Conservation (phyloP, 92 coral and sea anemone genomes). For the Parazoanthus darwini region DNA sequence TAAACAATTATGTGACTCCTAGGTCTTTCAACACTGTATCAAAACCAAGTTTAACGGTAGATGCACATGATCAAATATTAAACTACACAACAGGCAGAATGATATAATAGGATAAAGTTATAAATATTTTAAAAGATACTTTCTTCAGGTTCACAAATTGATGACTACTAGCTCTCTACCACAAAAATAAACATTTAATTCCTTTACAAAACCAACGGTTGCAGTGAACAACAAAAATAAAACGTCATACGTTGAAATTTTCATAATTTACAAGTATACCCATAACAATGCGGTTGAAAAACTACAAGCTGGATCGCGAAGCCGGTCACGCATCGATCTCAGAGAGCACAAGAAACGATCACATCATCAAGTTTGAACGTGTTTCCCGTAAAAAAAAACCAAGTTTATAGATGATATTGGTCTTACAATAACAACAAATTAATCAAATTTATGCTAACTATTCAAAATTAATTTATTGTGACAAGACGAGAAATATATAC, state of each 20-base stretch:
- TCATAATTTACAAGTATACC: background rate
- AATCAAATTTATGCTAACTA: background rate
- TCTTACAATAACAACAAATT: background rate
- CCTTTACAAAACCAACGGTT: background rate
- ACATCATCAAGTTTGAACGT: background rate
- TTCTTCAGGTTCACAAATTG: background rate
- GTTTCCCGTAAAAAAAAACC: background rate
- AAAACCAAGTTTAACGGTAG: background rate
- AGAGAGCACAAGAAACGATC: background rate
- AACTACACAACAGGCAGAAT: background rate
- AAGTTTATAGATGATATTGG: conserved; percentile 13
- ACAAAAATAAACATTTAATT: background rate
- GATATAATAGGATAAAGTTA: background rate
- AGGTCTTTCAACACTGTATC: background rate
- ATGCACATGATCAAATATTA: background rate
- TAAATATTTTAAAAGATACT: too few species aligned
- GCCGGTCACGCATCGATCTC: background rate
- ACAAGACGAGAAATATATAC: background rate
- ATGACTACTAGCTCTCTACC: background rate
- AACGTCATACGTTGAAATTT: background rate
- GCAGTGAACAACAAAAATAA: background rate
- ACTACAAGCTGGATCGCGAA: background rate
- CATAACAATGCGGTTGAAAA: conserved; percentile 5
- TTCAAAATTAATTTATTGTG: background rate
- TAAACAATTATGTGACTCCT: too few species aligned